Base-by-base conservation (phyloP, 2,113 vertebrate species). In the Sardina pilchardus region DNA sequence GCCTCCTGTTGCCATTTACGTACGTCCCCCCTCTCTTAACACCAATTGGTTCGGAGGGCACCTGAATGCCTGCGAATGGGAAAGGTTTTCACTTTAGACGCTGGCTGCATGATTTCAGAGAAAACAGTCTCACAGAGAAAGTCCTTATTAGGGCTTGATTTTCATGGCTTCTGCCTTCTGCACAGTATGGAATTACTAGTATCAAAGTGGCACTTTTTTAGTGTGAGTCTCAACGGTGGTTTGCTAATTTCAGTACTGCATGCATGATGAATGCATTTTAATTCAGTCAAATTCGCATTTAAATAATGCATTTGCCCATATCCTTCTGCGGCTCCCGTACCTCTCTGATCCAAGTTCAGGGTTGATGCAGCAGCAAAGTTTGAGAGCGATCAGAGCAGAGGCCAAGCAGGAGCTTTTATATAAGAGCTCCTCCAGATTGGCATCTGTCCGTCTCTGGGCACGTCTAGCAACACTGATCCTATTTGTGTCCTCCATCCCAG, bases 1-100 rank as follows among this genome's bases (percentile, higher is more conserved):
- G 85, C 81, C 84, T 87, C n/a, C n/a, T 81, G 48, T 44, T 43
- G 78, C 78, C 39, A 56, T 84, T 84, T 86, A 81, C 47, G 9
- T 10, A 75, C 9, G 9, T 36, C 30, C 71, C 2, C 4, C n/a
- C 63, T 26, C 63, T 78, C 34, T 78, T 78, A 78, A 36, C 30
- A 36, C 16, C 30, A 36, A 1, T 36, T 78, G 34, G 34, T 78
- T 39, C 12, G 12, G 14, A 78, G 26, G 3, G 71, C 14, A 30
- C 71, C 71, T 36, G 30, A 14, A 17, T 36, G 16, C 1, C 30
- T 16, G 10, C 4, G 26, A 17, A 36, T 78, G 34, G 39, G 14
- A 36, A 36, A 17, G 30, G 39, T 4, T 78, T 30, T 16, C 14
- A 19, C 6, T 78, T 12, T 78, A 30, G n/a, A 26, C 6, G 24